Percentiles rank a stretch among this genome's conserved stretches.
Evolutionary conservation across 2,113 vertebrate species (phyloP).

Genomic region (Cyanoderma ruficeps): DNA sequence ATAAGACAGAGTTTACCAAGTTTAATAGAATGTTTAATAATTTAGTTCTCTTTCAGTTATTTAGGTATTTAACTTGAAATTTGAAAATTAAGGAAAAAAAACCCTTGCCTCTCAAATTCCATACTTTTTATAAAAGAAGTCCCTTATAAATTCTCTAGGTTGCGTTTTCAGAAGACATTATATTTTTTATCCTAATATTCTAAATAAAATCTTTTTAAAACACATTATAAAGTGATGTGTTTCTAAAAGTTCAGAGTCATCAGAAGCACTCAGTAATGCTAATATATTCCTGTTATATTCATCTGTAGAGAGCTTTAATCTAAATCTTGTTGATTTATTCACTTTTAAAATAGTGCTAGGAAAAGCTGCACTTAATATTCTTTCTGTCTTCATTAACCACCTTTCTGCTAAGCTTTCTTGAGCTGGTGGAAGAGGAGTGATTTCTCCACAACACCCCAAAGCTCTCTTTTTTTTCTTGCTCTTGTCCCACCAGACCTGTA

Average conservation of each 20-base stretch:
- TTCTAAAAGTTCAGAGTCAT: not conserved
- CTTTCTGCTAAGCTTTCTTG: not conserved
- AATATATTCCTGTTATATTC: not conserved
- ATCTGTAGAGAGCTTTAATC: not conserved
- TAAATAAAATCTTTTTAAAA: not conserved
- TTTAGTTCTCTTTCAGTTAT: not conserved
- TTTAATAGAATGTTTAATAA: not conserved
- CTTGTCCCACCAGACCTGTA: fast-evolving
- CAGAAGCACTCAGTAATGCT: not conserved
- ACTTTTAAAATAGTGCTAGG: not conserved
- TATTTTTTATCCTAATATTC: not conserved
- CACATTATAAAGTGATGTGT: not conserved
- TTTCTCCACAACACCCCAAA: not conserved
- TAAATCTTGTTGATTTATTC: not conserved
- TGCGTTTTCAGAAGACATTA: not conserved
- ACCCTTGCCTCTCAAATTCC: not conserved
- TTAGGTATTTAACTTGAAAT: not conserved
- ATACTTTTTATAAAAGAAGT: not conserved
- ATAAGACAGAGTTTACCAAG: not conserved
- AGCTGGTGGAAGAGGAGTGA: not conserved
- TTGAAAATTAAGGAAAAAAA: not conserved
- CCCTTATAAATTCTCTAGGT: not conserved
- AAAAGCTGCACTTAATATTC: not conserved
- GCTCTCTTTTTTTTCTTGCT: not conserved
- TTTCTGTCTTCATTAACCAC: not conserved